These are phyloP conservation scores for Hydriomena furcata DNA, from an alignment of 2,888 invertebrate species.

Conservation along the genomic window DNA sequence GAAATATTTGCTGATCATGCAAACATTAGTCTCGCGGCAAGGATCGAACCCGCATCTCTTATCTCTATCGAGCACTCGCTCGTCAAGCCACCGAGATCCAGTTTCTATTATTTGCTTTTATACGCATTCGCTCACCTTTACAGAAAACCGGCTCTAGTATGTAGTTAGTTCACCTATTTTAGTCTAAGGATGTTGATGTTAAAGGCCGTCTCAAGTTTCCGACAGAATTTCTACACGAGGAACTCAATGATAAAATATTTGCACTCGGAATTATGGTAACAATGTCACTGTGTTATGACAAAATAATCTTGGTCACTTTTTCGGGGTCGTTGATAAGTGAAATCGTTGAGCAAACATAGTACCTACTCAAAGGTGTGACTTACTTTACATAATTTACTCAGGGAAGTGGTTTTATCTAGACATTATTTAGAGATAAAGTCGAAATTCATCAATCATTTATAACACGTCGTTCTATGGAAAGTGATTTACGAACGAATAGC, in stretches of 20 bases:
- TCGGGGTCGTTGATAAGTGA: slow-evolving; percentile 20
- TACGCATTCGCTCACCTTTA: too few species aligned
- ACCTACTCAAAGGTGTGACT: slow-evolving; percentile 15
- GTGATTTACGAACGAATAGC: too few species aligned
- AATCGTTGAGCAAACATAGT: slow-evolving; percentile 16
- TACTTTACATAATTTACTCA: slow-evolving; percentile 9
- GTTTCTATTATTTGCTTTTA: too few species aligned
- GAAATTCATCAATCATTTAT: too few species aligned
- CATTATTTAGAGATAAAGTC: not conserved
- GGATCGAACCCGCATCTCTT: too few species aligned
- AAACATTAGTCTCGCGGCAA: too few species aligned
- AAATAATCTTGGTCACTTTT: slow-evolving; percentile 26
- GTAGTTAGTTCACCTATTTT: not conserved
- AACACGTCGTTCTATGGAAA: too few species aligned
- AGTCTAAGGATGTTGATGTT: not conserved
- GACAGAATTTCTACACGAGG: slow-evolving; percentile 6
- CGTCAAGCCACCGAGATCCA: too few species aligned
- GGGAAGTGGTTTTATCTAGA: not conserved
- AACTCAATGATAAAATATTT: slow-evolving; percentile 13
- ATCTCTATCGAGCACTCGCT: too few species aligned
- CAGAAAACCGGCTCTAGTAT: too few species aligned
- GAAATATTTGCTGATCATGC: too few species aligned
- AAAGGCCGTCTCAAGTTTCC: not conserved
- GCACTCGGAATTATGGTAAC: slow-evolving; percentile 12
- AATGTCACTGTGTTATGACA: slow-evolving; percentile 23